Conservation (phyloP, 2,797 vertebrate species). For the Chromis chromis region DNA sequence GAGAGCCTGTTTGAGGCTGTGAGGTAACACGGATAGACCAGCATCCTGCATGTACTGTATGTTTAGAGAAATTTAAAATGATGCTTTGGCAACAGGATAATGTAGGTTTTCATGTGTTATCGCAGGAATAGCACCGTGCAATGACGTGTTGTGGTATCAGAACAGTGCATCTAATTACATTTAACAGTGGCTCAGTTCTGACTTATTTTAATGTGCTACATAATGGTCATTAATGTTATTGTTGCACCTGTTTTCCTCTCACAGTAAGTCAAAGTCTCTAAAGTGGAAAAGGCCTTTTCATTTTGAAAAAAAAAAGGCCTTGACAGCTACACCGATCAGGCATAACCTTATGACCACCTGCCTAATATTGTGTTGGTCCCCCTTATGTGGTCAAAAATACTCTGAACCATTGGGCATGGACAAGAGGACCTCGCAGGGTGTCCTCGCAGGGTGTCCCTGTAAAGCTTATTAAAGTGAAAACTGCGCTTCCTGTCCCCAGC, state of each 20-base stretch:
- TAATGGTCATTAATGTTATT: background rate
- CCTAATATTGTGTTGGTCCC: no score
- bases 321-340: background rate
- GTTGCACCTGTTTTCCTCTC: background rate
- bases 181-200: background rate
- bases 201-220: background rate
- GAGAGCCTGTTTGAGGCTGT: slow-evolving; percentile 1
- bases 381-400: no score
- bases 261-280: background rate
- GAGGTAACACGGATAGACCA: no score
- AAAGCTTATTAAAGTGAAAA: slow-evolving; percentile 14
- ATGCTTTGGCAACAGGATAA: background rate
- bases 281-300: background rate
- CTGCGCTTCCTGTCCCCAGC: slow-evolving; percentile 1
- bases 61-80: no score
- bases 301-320: no score
- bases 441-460: background rate
- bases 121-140: background rate
- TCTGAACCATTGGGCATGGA: no score
- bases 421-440: no score
- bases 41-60: no score
- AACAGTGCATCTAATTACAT: background rate
- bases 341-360: no score
- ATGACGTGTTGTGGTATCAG: no score
- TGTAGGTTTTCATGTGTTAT: background rate